Base-by-base conservation (phyloP, 2,113 vertebrate genomes). In the Ploceus nigricollis region DNA sequence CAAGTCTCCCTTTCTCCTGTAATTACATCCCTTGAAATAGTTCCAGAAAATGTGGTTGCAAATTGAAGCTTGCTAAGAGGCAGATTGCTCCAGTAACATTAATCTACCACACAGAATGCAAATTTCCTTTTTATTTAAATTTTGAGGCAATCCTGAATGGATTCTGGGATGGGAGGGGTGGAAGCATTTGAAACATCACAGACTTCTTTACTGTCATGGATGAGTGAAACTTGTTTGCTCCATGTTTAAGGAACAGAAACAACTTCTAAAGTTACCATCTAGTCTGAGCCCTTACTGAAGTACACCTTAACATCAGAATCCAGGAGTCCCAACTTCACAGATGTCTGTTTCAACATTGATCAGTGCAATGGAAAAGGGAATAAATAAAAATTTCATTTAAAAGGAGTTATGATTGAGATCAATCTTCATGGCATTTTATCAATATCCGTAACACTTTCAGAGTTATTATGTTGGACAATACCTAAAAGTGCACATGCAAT, bases 11-110 rank as follows among this genome's bases (percentile, higher is more conserved):
- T 16, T 78, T 73, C 93, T 79, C 39, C 82, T 91, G 79, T 73
- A 92, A 95, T 89, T 87, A 77, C 77, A 91, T 68, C 81, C 53
- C 57, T 51, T 95, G 82, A 68, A 83, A 92, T n/a, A 66, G 53
- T 66, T 94, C 82, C 77, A 87, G 71, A 27, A 16, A 8, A 82
- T 31, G 60, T 50, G 24, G 56, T 73, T 86, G 48, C 35, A 64
- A 83, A 83, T 44, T 39, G 58, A 78, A 89, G 56, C 27, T 22
- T 63, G 35, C 68, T 39, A 69, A 83, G 14, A 13, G 28, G 44
- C 39, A 87, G 50, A 70, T 13, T 83, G 76, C 37, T 79, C n/a
- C 33, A 53, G 64, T 33, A 72, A 64, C 19, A 58, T 72, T 57
- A 86, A 83, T 44, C 23, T 13, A 82, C 40, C 42, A 70, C 8